Evolutionary conservation across 2,888 invertebrate genomes (phyloP).

Genomic region (Sussaba pulchella): DNA sequence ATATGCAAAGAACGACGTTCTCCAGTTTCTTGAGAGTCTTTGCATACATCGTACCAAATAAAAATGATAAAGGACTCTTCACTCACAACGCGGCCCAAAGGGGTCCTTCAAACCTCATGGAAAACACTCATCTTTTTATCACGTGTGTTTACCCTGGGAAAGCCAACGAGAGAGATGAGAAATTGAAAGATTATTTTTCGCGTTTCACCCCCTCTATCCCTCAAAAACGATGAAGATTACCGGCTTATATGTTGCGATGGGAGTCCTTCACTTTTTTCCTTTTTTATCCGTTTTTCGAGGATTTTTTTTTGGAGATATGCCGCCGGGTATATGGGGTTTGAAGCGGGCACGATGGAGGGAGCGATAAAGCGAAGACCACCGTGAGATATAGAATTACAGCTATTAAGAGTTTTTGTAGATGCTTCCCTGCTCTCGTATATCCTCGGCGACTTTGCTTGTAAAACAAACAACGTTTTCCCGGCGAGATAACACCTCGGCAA

Average conservation of each 20-base stretch:
- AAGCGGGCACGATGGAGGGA: neutral
- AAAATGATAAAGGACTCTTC: neutral
- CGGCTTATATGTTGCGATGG: slow-evolving; percentile 24
- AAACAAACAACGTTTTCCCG: slow-evolving; percentile 32
- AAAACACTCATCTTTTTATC: slow-evolving; percentile 6
- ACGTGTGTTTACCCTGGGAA: neutral
- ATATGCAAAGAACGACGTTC: too few species aligned
- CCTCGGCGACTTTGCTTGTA: slow-evolving; percentile 37
- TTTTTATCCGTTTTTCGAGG: slow-evolving; percentile 29
- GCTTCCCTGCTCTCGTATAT: slow-evolving; percentile 14
- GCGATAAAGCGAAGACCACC: neutral
- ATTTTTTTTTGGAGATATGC: neutral
- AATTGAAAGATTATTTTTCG: slow-evolving; percentile 19
- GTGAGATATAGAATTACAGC: slow-evolving; percentile 27
- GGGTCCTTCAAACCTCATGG: neutral
- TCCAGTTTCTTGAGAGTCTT: neutral
- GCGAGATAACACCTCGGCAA: slow-evolving; percentile 30
- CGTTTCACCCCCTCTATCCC: neutral
- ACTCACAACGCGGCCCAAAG: neutral
- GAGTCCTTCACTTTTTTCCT: neutral
- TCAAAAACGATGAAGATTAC: slow-evolving; percentile 11
- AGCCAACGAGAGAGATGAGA: slow-evolving; percentile 15
- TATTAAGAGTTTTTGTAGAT: slow-evolving; percentile 44
- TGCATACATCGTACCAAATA: neutral
- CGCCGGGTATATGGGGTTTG: neutral